Evolutionary conservation across 2,888 invertebrate genomes (phyloP).

Genomic region (Salticus scenicus): DNA sequence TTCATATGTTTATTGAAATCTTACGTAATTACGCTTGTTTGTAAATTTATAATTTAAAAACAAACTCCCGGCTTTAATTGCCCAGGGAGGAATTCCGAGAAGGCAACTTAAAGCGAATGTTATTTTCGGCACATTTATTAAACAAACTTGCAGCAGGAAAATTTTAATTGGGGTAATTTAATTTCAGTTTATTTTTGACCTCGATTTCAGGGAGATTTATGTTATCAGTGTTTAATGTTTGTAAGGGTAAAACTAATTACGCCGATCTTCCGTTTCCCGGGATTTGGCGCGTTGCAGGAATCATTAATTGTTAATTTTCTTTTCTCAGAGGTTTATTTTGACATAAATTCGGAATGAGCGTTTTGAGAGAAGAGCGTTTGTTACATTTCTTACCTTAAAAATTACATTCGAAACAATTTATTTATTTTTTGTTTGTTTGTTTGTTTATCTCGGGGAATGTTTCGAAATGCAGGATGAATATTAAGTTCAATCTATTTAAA

Average conservation of each 20-base stretch:
- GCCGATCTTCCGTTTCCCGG: neutral
- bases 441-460: too few relatives aligned
- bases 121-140: constrained; percentile 51
- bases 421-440: too few relatives aligned
- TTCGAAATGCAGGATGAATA: too few relatives aligned
- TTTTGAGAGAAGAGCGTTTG: neutral
- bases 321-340: neutral
- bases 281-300: neutral
- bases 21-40: neutral
- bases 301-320: constrained; percentile 19
- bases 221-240: constrained; percentile 17
- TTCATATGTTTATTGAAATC: neutral
- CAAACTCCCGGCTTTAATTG: constrained; percentile 8
- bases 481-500: too few relatives aligned
- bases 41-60: constrained; percentile 9
- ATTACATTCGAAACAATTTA: neutral
- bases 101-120: neutral
- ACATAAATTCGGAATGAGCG: neutral
- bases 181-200: constrained; percentile 59
- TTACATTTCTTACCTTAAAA: neutral
- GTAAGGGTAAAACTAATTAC: constrained; percentile 12
- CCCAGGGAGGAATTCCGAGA: neutral
- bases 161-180: constrained; percentile 69
- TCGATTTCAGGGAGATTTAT: constrained; percentile 12
- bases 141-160: constrained; percentile 53